Evolutionary conservation across 2,113 vertebrate species (phyloP).

Genomic region (Zingel zingel): DNA sequence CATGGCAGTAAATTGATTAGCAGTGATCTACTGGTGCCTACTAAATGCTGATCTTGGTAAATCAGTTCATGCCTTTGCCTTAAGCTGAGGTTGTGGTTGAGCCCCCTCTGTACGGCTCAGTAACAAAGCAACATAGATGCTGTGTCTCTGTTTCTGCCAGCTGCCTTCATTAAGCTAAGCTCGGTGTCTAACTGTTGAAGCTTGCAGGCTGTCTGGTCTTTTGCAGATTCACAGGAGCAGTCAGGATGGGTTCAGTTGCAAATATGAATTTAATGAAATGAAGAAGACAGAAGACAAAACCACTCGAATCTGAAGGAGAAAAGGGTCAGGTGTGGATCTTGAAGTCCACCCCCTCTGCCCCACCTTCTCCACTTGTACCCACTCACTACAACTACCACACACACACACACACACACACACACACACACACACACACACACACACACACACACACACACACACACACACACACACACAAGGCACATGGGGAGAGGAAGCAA

Average conservation of each 20-base stretch:
- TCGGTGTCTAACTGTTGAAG: constrained; percentile 22
- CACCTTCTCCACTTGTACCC: constrained; percentile 9
- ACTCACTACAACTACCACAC: constrained; percentile 4
- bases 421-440: constrained; percentile 2
- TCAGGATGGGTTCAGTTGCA: constrained; percentile 18
- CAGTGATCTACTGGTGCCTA: constrained; percentile 64
- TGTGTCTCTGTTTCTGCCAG: constrained; percentile 26
- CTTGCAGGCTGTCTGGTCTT: constrained; percentile 29
- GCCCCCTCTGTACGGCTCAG: constrained; percentile 21
- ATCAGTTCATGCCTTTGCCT: constrained; percentile 41
- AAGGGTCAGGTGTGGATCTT: constrained; percentile 43
- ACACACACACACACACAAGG: constrained; percentile 4
- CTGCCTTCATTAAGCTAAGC: constrained; percentile 54
- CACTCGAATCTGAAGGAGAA: constrained; percentile 66
- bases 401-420: background rate
- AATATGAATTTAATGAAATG: constrained; percentile 64
- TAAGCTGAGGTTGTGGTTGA: constrained; percentile 45
- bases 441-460: background rate
- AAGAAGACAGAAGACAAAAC: constrained; percentile 53
- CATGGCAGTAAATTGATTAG: constrained; percentile 77
- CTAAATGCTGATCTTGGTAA: constrained; percentile 71
- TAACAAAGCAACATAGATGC: constrained; percentile 33
- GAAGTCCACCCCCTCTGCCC: background rate
- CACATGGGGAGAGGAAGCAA: constrained; percentile 22
- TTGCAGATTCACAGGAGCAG: constrained; percentile 44